Evolutionary conservation across 2,113 vertebrate genomes (phyloP).

Genomic region (Morphnarchus princeps): DNA sequence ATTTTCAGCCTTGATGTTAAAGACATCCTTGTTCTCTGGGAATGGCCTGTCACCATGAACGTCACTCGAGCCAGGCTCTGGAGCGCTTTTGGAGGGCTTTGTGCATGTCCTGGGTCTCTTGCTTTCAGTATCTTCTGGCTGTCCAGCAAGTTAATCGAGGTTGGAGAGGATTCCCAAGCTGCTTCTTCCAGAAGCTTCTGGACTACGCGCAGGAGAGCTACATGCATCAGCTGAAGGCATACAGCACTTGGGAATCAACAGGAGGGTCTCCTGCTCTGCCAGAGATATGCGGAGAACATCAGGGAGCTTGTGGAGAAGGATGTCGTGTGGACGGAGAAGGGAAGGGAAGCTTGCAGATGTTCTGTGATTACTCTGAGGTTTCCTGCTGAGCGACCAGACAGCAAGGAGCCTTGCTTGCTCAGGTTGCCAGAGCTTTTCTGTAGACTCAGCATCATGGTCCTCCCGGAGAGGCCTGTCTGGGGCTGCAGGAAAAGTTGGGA

Average conservation of each 20-base stretch:
- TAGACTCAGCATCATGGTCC: background rate
- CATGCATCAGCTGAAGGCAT: accelerated
- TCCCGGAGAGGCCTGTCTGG: background rate
- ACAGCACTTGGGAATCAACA: accelerated
- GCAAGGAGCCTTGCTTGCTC: background rate
- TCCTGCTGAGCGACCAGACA: background rate
- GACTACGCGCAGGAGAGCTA: background rate
- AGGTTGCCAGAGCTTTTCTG: background rate
- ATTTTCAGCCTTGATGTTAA: background rate
- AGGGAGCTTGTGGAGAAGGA: background rate
- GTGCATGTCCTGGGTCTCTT: background rate
- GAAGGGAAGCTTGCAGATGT: background rate
- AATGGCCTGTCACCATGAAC: accelerated
- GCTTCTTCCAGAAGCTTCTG: background rate
- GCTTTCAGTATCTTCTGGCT: background rate
- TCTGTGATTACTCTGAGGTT: background rate
- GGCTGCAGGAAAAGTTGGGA: background rate
- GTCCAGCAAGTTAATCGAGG: background rate
- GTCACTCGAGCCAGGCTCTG: background rate
- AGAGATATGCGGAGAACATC: background rate
- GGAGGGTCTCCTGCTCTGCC: background rate
- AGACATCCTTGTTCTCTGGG: too few species aligned
- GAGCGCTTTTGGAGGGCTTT: background rate
- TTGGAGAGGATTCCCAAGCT: background rate
- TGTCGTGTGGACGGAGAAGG: background rate